A percentile compares a stretch with the other conserved stretches of the same genome.
phyloP scores from a whole-genome alignment of 2,113 vertebrate species.

The Canis aureus region DNA sequence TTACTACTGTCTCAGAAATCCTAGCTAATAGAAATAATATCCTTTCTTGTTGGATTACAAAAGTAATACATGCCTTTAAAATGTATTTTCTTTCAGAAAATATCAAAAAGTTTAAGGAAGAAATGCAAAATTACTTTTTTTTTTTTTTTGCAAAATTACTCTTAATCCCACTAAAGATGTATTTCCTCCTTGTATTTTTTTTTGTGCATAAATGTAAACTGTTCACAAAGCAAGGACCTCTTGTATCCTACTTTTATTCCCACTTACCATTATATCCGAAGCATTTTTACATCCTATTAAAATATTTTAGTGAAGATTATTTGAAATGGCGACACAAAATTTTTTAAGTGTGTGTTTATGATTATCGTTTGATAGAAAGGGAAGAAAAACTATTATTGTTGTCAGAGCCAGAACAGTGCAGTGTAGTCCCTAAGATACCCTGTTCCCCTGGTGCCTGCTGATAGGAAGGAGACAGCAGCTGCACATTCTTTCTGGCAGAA shows the following conservation, averaged over 20 bases:
- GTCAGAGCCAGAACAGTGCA: not conserved
- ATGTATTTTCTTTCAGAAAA: slow-evolving; percentile 55
- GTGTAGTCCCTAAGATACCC: not conserved
- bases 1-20: not conserved
- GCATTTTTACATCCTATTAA: slow-evolving; percentile 13
- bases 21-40: not conserved
- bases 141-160: not conserved
- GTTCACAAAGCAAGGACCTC: slow-evolving; percentile 6
- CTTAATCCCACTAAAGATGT: not conserved
- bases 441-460: not conserved
- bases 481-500: not conserved
- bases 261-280: not conserved
- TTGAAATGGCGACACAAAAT: slow-evolving; percentile 14
- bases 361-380: not conserved
- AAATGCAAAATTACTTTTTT: slow-evolving; percentile 7
- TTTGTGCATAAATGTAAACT: not conserved
- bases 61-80: not conserved
- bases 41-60: not conserved
- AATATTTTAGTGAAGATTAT: slow-evolving; percentile 43
- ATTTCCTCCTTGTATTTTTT: slow-evolving; percentile 61
- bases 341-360: not conserved
- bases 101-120: not conserved
- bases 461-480: slow-evolving; percentile 31
- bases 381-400: not conserved
- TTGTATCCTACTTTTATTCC: slow-evolving; percentile 45